Evolutionary conservation across 2,113 vertebrate species (phyloP).

Genomic region (Microtus oregoni): DNA sequence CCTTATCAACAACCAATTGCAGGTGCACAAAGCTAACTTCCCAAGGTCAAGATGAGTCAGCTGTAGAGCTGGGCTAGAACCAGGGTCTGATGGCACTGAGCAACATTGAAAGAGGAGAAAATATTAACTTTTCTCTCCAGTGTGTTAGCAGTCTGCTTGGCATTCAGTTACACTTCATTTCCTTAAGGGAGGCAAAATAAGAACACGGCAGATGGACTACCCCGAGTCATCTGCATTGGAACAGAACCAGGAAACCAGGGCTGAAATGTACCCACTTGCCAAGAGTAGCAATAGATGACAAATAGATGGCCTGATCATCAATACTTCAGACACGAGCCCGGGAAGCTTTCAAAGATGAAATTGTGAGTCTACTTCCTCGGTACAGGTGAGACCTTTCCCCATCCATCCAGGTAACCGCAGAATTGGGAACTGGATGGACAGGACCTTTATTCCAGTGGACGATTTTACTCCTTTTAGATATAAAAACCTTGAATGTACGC

Average conservation of each 20-base stretch:
- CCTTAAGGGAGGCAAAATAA: slow-evolving; percentile 69
- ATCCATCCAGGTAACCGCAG: not conserved
- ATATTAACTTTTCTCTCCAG: slow-evolving; percentile 28
- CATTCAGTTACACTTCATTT: slow-evolving; percentile 50
- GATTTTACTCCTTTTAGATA: slow-evolving; percentile 12
- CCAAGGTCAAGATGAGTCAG: not conserved
- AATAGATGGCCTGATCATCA: not conserved
- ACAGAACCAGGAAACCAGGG: slow-evolving; percentile 62
- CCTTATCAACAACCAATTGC: slow-evolving; percentile 4
- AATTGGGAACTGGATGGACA: slow-evolving; percentile 19
- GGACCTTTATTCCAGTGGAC: not conserved
- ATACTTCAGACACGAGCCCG: slow-evolving; percentile 12
- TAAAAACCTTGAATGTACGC: slow-evolving; percentile 40
- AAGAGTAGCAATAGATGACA: slow-evolving; percentile 62
- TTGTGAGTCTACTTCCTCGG: not conserved
- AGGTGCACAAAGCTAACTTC: not conserved
- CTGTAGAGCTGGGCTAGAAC: not conserved
- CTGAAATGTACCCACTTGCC: slow-evolving; percentile 60
- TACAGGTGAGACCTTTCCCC: not conserved
- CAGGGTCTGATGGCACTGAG: not conserved
- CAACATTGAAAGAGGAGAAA: not conserved
- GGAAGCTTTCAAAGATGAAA: not conserved
- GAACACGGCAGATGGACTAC: slow-evolving; percentile 68
- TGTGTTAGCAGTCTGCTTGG: slow-evolving; percentile 32
- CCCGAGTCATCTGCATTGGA: slow-evolving; percentile 69